Base-by-base conservation (phyloP, 2,797 vertebrate species). In the Pristis pectinata region DNA sequence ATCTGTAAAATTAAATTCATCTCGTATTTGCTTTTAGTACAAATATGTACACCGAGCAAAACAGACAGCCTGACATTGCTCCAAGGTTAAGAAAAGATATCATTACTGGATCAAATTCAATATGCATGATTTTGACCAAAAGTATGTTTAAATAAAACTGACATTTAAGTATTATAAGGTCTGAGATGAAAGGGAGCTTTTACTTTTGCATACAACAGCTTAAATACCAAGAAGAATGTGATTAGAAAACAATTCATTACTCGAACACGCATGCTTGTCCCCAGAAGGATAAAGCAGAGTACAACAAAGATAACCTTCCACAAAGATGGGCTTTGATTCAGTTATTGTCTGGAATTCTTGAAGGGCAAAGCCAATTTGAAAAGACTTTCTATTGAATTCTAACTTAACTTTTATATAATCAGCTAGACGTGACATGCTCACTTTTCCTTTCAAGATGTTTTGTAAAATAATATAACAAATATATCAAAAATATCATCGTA, bases 1-100 rank as follows among this genome's bases (percentile, higher is more conserved):
- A 37, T 37, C 64, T 64, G n/a, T 61, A 67, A 92, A 67, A 70
- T 64, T 92, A 11, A 94, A 94, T n/a, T 94, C 44, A 72, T n/a
- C 34, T 74, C 27, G 72, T 44, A 24, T 53, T 72, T 74, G 92
- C 11, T 49, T 74, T 93, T 9, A 93, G 24, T 30, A 53, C 22
- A 74, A 93, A 19, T 53, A 17, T 76, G 11, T 34, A 76, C 9
- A 13, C 70, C 53, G 44, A 56, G 64, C 92, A 74, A 76, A 93
- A 10, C 37, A 93, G 37, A 15, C 22, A 74, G 44, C 27, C 11
- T 34, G 13, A 11, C 13, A 74, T 56, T 72, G 44, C 70, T 56
- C 2, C 24, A 93, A 41, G n/a, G 61, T n/a, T 67, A 61, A 76
- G 30, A 74, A 59, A 41, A n/a, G n/a, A 41, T 64, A 92, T n/a